Conservation (phyloP, 2,113 vertebrate genomes). For the Callipepla californica region DNA sequence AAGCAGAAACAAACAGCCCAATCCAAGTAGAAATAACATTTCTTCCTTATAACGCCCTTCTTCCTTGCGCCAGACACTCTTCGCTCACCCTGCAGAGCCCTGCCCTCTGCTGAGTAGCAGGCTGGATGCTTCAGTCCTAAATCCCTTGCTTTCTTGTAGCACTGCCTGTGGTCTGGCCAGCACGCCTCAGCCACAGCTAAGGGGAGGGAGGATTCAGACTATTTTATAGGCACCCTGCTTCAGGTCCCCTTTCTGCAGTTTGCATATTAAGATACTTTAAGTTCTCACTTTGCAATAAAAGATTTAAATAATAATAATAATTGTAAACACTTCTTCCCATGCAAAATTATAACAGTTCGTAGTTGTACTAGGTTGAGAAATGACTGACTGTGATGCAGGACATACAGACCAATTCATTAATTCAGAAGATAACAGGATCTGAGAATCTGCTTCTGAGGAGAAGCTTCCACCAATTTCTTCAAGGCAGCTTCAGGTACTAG, state of each 20-base stretch:
- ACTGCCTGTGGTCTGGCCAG: background rate
- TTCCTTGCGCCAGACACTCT: background rate
- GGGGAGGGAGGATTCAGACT: background rate
- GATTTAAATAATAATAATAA: too few species aligned
- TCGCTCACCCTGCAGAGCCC: background rate
- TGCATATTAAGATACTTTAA: background rate
- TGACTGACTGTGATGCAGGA: background rate
- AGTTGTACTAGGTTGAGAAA: background rate
- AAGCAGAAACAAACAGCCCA: background rate
- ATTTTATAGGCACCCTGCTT: background rate
- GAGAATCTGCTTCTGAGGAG: background rate
- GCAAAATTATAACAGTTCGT: background rate
- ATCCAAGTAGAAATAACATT: background rate
- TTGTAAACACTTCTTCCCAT: background rate
- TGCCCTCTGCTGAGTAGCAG: background rate
- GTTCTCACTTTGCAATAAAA: background rate
- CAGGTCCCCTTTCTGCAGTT: background rate
- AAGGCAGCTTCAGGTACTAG: background rate
- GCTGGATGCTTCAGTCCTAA: background rate
- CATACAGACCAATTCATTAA: background rate
- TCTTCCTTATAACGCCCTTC: background rate
- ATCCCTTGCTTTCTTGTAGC: constrained; percentile 1
- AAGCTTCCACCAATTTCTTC: background rate
- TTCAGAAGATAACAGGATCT: background rate
- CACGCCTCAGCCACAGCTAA: background rate